Base-by-base conservation (phyloP, 1,140 invertebrate genomes). In the Atta colombica region DNA sequence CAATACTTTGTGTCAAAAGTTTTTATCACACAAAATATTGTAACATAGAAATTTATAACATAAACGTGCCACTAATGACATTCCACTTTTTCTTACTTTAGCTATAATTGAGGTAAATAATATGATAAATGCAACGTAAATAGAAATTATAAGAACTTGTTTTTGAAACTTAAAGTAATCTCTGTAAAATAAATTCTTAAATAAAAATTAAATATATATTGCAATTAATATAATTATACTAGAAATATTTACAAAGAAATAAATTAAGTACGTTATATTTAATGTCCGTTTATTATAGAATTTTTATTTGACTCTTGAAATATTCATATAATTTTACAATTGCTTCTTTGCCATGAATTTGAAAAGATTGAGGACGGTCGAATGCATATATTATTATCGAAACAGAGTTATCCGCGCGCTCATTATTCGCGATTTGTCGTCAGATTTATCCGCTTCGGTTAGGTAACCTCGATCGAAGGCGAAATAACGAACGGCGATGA, bases 381-480 rank as follows among this genome's bases (percentile, higher is more conserved):
- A 35, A 60, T 12, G n/a, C 53, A 14, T 68, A 14, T 53, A 51
- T 71, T 51, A 31, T 25, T 45, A 12, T 31, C 49, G 61, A 35
- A 25, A 49, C 55, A 51, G 10, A 68, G 35, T 75, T 63, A 39
- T 31, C 28, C 68, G 58, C 18, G 28, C n/a, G 25, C 69, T 84
- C 68, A 80, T 82, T 82, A 69, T 28, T 66, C 61, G 71, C 81
- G 71, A 72, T 88, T 77, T 65, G 55, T 65, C 35, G 68, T 12
- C 28, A 31, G 45, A 71, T 61, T 53, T 6, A 72, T 77, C 61
- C 72, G 65, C 60, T 63, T 77, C 49, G 69, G 68, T 66, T 53
- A 65, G 65, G 49, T 90, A 90, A 91, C 88, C 87, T 84, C 63
- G 89, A 88, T 90, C 87, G 87, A 88, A 90, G 75, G 82, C 86